Percentiles rank a stretch among this genome's conserved stretches.
phyloP scores from a whole-genome alignment of 2,797 vertebrate species.

The Smutsia temminckii region DNA sequence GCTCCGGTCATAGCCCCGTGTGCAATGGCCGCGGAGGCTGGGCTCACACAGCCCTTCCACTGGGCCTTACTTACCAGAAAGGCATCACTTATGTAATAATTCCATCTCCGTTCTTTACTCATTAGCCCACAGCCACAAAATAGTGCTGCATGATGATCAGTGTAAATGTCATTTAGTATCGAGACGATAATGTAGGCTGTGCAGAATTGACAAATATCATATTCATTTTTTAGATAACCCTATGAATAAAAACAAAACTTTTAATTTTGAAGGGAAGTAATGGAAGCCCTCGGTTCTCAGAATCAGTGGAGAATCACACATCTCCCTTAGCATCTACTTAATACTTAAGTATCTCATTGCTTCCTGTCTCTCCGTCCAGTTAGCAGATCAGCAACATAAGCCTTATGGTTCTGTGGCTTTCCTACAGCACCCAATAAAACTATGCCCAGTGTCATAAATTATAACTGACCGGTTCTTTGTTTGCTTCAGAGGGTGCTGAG shows the following conservation, averaged over 20 bases:
- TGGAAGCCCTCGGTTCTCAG: not conserved
- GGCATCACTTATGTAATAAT: constrained; percentile 6
- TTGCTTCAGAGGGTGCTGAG: not conserved
- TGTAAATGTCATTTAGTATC: not conserved
- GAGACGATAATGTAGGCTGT: not conserved
- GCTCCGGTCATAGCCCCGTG: not conserved
- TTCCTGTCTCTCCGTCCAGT: not conserved
- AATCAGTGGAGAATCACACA: not conserved
- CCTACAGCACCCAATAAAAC: not conserved
- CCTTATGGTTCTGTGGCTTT: not conserved
- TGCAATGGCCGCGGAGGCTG: not conserved
- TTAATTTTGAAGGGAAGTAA: constrained; percentile 33
- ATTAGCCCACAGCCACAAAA: not conserved
- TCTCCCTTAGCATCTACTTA: not conserved
- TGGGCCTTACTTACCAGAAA: constrained; percentile 14
- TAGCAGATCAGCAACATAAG: not conserved
- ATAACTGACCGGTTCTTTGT: not conserved
- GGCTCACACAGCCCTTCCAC: not conserved
- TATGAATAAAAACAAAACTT: not conserved
- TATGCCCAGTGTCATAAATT: not conserved
- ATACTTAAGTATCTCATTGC: not conserved
- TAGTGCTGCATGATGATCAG: not conserved
- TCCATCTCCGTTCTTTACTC: not conserved
- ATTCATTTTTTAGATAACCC: not conserved
- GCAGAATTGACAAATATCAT: not conserved